A percentile compares a stretch with the other conserved stretches of the same genome.
Evolutionary conservation across 2,888 invertebrate genomes (phyloP).

Genomic region (Plusia festucae): DNA sequence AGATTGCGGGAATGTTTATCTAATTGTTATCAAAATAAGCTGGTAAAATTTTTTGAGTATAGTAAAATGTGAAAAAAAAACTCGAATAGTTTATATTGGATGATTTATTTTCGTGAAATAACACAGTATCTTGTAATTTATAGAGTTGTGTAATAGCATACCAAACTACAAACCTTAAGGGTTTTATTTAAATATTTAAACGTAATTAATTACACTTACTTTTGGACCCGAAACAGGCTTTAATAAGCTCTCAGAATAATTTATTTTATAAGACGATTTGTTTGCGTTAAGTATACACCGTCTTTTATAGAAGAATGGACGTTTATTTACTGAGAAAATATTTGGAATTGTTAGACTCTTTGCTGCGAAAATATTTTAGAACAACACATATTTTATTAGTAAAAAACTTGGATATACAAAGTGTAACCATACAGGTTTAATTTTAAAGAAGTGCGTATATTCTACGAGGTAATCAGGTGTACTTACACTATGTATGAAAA

Average conservation of each 20-base stretch:
- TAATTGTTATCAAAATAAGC: too few relatives aligned
- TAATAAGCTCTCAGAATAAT: slow-evolving; percentile 71
- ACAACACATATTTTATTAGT: too few relatives aligned
- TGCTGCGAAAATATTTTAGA: background rate
- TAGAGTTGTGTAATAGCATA: slow-evolving; percentile 28
- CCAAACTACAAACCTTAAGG: slow-evolving; percentile 43
- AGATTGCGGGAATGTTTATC: too few relatives aligned
- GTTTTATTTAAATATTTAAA: slow-evolving; percentile 70
- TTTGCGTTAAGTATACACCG: slow-evolving; percentile 56
- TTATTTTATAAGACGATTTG: slow-evolving; percentile 71
- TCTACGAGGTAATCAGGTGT: too few relatives aligned
- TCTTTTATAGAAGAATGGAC: slow-evolving; percentile 33
- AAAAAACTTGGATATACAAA: too few relatives aligned
- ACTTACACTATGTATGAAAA: too few relatives aligned
- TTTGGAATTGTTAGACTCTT: slow-evolving; percentile 41
- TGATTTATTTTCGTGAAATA: background rate
- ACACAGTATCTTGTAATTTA: background rate
- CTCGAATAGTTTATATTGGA: too few relatives aligned
- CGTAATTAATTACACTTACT: slow-evolving; percentile 70
- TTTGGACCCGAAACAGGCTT: slow-evolving; percentile 59
- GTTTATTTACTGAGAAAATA: slow-evolving; percentile 42
- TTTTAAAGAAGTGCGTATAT: too few relatives aligned
- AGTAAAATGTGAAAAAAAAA: too few relatives aligned
- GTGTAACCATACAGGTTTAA: too few relatives aligned
- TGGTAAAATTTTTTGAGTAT: too few relatives aligned